A percentile compares a stretch with the other conserved stretches of the same genome.
Evolutionary conservation across 2,888 invertebrate genomes (phyloP).

Genomic region (Hemistola chrysoprasaria): DNA sequence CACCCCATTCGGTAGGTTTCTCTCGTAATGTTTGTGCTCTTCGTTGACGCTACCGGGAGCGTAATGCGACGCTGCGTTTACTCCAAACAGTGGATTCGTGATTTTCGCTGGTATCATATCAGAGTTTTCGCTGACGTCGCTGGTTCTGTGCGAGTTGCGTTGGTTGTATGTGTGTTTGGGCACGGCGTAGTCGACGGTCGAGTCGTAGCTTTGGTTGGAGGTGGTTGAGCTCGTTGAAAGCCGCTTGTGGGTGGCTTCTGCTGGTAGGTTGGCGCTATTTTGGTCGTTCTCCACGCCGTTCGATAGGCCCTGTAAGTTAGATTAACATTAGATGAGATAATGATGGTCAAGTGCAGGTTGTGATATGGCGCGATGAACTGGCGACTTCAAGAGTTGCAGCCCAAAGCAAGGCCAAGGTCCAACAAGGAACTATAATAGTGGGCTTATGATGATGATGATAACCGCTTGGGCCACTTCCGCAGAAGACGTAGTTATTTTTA

Average conservation of each 20-base stretch:
- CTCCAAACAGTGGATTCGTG: slow-evolving; percentile 73
- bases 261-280: slow-evolving; percentile 63
- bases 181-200: slow-evolving; percentile 66
- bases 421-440: too few species aligned
- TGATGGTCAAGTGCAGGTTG: too few species aligned
- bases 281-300: slow-evolving; percentile 77
- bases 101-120: slow-evolving; percentile 55
- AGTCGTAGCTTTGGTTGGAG: slow-evolving; percentile 75
- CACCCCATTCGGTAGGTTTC: slow-evolving; percentile 73
- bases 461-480: too few species aligned
- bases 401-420: too few species aligned
- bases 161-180: slow-evolving; percentile 66
- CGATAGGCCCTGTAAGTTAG: slow-evolving; percentile 62
- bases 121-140: slow-evolving; percentile 51
- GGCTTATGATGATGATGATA: too few species aligned
- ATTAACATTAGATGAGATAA: too few species aligned
- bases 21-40: slow-evolving; percentile 56
- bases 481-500: too few species aligned
- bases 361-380: too few species aligned
- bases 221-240: slow-evolving; percentile 71
- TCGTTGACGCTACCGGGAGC: slow-evolving; percentile 58
- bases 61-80: slow-evolving; percentile 75
- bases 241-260: slow-evolving; percentile 64
- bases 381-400: too few species aligned
- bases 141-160: slow-evolving; percentile 45